Evolutionary conservation across 2,113 vertebrate genomes (phyloP).

Genomic region (Charina bottae): DNA sequence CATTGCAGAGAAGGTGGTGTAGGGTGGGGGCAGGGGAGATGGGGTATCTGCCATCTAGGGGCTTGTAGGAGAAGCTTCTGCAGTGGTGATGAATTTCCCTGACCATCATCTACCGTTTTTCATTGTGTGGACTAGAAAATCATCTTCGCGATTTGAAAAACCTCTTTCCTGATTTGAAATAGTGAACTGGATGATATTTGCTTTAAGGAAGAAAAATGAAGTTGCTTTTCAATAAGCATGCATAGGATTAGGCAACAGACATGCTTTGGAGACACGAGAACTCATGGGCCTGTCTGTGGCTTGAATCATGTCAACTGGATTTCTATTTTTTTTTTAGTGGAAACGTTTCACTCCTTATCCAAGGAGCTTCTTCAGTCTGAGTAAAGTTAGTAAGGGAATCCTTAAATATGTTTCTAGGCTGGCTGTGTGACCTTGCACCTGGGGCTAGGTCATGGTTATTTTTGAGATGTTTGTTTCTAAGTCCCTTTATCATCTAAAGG

Average conservation of each 20-base stretch:
- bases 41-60: neutral
- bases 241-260: neutral
- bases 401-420: too few species aligned
- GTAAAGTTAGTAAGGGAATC: too few species aligned
- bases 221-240: neutral
- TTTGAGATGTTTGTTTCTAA: too few species aligned
- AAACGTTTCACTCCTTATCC: too few species aligned
- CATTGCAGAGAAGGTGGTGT: neutral
- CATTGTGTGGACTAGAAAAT: neutral
- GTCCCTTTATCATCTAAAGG: too few species aligned
- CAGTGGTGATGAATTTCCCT: neutral
- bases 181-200: neutral
- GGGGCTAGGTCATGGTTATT: too few species aligned
- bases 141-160: neutral
- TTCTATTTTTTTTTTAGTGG: too few species aligned
- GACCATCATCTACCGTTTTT: neutral
- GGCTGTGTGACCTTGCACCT: too few species aligned
- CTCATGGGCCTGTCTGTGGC: neutral
- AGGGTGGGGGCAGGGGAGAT: neutral
- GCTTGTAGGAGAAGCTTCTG: neutral
- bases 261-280: neutral
- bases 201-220: neutral
- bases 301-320: too few species aligned
- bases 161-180: neutral
- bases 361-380: too few species aligned